These are phyloP conservation scores for Drosophila diplacantha DNA, from an alignment of 2,888 invertebrate genomes.

Conservation along the genomic window DNA sequence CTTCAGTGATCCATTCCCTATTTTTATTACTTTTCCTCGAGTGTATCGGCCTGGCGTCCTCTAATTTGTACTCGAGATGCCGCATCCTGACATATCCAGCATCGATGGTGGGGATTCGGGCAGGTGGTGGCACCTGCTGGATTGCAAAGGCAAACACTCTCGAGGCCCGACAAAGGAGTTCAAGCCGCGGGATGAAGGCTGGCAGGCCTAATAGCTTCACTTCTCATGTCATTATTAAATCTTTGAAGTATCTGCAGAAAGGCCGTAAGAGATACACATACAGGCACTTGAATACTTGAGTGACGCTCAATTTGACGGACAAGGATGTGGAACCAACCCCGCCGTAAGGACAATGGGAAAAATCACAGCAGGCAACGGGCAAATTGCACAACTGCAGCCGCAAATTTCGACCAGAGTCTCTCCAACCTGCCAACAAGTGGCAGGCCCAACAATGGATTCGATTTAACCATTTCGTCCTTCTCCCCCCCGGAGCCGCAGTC, in stretches of 20 bases:
- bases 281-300: conserved; percentile 68
- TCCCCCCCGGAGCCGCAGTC: conserved; percentile 30
- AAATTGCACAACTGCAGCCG: conserved; percentile 48
- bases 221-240: conserved; percentile 72
- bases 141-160: conserved; percentile 60
- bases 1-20: background rate
- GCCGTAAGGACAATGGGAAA: conserved; percentile 47
- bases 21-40: background rate
- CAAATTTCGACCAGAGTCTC: conserved; percentile 27
- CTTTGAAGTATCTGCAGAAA: conserved; percentile 65
- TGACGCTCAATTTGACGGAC: conserved; percentile 72
- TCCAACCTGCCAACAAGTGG: conserved; percentile 37
- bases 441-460: conserved; percentile 42
- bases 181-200: conserved; percentile 29
- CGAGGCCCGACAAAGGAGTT: conserved; percentile 11
- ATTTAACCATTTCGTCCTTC: conserved; percentile 52
- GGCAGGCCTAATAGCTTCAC: conserved; percentile 60
- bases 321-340: conserved; percentile 48
- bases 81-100: conserved; percentile 23
- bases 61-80: conserved; percentile 51
- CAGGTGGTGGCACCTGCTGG: conserved; percentile 41
- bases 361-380: conserved; percentile 61
- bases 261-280: conserved; percentile 46
- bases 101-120: conserved; percentile 1
- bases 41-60: conserved; percentile 24